A percentile compares a stretch with the other conserved stretches of the same genome.
These are phyloP conservation scores for Agrochola macilenta DNA, from an alignment of 2,888 invertebrate species.

Conservation along the genomic window DNA sequence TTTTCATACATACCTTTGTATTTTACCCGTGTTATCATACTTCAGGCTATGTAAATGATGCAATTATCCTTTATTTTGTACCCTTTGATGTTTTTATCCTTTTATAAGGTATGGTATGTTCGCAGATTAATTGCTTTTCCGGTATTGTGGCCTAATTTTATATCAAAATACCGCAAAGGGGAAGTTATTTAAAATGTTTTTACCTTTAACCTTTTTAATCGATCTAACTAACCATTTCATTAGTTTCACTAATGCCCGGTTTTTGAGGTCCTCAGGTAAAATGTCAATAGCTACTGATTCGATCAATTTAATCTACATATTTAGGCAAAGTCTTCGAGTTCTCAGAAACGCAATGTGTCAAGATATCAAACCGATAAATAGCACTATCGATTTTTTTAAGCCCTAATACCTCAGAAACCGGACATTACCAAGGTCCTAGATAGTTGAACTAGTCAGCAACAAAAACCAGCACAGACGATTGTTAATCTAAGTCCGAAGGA, in stretches of 20 bases:
- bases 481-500: neutral
- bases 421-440: neutral
- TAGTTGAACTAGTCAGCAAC: neutral
- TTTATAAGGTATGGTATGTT: neutral
- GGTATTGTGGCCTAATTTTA: neutral
- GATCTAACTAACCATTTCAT: neutral
- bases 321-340: neutral
- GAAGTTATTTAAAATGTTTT: neutral
- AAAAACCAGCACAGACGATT: slow-evolving; percentile 6
- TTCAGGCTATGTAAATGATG: too few species aligned
- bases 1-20: slow-evolving; percentile 1
- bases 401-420: neutral
- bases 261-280: neutral
- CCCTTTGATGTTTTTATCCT: neutral
- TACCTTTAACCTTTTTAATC: too few species aligned
- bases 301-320: too few species aligned
- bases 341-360: neutral
- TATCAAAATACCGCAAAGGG: neutral
- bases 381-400: neutral
- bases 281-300: neutral
- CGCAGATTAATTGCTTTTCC: neutral
- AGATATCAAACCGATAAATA: neutral
- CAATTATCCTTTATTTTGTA: neutral
- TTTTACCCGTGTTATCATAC: neutral
- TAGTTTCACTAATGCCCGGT: neutral